Conservation (phyloP, 2,888 invertebrate species). For the Noctua janthina region DNA sequence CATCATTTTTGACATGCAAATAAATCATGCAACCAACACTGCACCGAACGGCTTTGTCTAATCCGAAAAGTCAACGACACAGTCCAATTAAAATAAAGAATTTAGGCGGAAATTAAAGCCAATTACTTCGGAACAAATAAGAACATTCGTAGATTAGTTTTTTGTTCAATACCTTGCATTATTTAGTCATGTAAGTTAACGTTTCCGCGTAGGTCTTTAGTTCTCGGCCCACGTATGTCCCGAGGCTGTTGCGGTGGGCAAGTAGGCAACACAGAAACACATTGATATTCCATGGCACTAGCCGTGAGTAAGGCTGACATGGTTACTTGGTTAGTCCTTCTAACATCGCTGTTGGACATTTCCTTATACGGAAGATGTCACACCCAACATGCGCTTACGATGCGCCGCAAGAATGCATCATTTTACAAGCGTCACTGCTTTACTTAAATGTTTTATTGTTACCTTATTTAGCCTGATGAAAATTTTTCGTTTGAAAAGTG, state of each 20-base stretch:
- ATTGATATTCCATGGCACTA: slow-evolving; percentile 84
- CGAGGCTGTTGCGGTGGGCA: slow-evolving; percentile 79
- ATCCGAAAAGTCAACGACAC: slow-evolving; percentile 49
- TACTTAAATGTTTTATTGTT: slow-evolving; percentile 4
- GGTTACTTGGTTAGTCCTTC: slow-evolving; percentile 69
- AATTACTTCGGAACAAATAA: slow-evolving; percentile 64
- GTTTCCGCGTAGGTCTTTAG: slow-evolving; percentile 87
- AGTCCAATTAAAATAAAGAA: slow-evolving; percentile 49
- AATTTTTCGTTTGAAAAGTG: slow-evolving; percentile 26
- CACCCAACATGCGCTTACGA: slow-evolving; percentile 38
- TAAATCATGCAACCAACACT: slow-evolving; percentile 42
- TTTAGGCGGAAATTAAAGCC: slow-evolving; percentile 66
- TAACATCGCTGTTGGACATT: slow-evolving; percentile 65
- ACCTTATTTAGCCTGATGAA: slow-evolving; percentile 1
- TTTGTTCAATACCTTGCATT: slow-evolving; percentile 65
- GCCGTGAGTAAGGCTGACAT: slow-evolving; percentile 73
- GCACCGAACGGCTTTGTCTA: slow-evolving; percentile 41
- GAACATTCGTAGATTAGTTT: slow-evolving; percentile 68
- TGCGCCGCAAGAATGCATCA: slow-evolving; percentile 33
- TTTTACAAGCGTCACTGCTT: slow-evolving; percentile 26
- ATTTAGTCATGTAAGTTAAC: slow-evolving; percentile 75
- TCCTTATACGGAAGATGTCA: slow-evolving; percentile 71
- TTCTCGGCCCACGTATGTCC: slow-evolving; percentile 84
- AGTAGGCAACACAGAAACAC: slow-evolving; percentile 75
- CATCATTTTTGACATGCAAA: slow-evolving; percentile 56